These are phyloP conservation scores for Germaria angustata DNA, from an alignment of 2,888 invertebrate species.

Conservation along the genomic window DNA sequence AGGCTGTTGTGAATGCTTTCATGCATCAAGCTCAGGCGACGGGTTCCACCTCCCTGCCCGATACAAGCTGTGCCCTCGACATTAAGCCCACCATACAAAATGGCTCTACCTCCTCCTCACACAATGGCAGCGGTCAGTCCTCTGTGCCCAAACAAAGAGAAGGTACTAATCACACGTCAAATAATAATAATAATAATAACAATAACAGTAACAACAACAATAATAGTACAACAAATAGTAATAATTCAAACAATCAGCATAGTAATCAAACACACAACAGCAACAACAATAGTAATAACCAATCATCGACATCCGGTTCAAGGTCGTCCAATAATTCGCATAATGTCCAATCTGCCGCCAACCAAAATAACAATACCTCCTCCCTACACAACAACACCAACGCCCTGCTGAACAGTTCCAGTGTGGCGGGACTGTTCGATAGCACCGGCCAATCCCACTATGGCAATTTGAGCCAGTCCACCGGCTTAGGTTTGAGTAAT, in stretches of 20 bases:
- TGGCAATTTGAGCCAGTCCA: constrained; percentile 63
- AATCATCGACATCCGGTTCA: constrained; percentile 52
- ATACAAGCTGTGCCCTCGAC: constrained; percentile 83
- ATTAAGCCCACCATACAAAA: constrained; percentile 83
- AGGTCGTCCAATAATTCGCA: constrained; percentile 61
- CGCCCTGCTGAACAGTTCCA: constrained; percentile 68
- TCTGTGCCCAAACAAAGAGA: constrained; percentile 87
- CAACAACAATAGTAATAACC: constrained; percentile 53
- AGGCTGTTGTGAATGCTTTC: constrained; percentile 91
- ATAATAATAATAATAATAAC: constrained; percentile 72
- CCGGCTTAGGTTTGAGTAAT: constrained; percentile 57
- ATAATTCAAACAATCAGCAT: constrained; percentile 69
- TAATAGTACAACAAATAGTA: constrained; percentile 72
- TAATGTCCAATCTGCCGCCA: constrained; percentile 67
- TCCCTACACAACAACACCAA: constrained; percentile 61
- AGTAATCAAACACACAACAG: constrained; percentile 70
- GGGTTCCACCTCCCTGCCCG: constrained; percentile 80
- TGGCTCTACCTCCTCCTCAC: constrained; percentile 73
- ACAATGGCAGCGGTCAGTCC: constrained; percentile 75
- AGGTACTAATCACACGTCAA: constrained; percentile 82
- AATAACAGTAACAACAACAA: constrained; percentile 70
- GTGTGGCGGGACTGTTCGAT: constrained; percentile 75
- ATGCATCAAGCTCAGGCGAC: constrained; percentile 88
- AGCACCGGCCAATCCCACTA: constrained; percentile 74
- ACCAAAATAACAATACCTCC: constrained; percentile 68